Base-by-base conservation (phyloP, 2,888 invertebrate species). In the Diloba caeruleocephala region DNA sequence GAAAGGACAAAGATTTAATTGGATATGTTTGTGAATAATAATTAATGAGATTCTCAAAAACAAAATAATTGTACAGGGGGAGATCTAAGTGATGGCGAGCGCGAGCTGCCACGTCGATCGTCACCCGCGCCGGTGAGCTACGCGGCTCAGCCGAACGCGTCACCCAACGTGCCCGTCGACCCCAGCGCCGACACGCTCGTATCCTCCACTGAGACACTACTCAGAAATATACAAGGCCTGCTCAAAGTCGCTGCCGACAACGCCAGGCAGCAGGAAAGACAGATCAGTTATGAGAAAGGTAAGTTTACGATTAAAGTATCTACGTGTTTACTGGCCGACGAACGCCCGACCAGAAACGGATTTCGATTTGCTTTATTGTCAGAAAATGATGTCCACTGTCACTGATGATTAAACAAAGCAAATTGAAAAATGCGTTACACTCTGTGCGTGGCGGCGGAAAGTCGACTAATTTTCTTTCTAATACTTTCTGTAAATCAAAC, bases 241-340 rank as follows among this genome's bases (percentile, higher is more conserved):
- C 95, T 99, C 63, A 98, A 99, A 92, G 98, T 99, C 59, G 99
- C 99, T n/a, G 98, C 98, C 1, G 98, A 99, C 90, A 98, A 98
- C 92, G 98, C 98, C 46, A 95, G 98, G 77, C 98, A 98, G 84
- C 98, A 98, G 92, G 99, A 99, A 90, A 94, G 98, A 73, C 98
- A 99, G 92, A 97, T 98, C 91, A 98, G 97, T 94, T 97, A 98
- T 90, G 99, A 99, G 94, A 98, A 98, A 97, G 98, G 99, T 99
- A 94, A 92, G 81, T 60, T 1, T 21, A 17, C 17, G 5, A 17
- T 17, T 17, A 17, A 17, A 3, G 17, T 17, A n/a, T n/a, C n/a
- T n/a, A n/a, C n/a, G n/a, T n/a, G n/a, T n/a, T n/a, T n/a, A n/a
- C n/a, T n/a, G n/a, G n/a, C n/a, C n/a, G n/a, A n/a, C n/a, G n/a